A percentile compares a stretch with the other conserved stretches of the same genome.
Conservation (phyloP, 2,113 vertebrate species). For the Mus spicilegus region DNA sequence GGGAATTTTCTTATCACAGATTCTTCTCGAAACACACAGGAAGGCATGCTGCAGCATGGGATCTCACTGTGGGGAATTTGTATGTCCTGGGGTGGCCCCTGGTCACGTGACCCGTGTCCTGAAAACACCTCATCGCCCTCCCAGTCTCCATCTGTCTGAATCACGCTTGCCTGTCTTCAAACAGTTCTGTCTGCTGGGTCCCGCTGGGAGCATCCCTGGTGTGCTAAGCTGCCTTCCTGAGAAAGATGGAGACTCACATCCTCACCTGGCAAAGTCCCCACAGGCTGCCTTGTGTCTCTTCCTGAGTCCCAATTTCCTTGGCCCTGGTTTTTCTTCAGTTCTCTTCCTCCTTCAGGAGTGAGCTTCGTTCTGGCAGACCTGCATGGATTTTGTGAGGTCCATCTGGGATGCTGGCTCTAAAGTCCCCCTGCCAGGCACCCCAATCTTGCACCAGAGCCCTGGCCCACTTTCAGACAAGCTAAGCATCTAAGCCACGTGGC, state of each 20-base stretch:
- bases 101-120: background rate
- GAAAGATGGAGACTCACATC: background rate
- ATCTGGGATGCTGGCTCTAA: background rate
- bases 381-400: background rate
- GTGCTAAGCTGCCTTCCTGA: background rate
- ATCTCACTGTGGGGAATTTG: background rate
- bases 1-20: background rate
- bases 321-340: background rate
- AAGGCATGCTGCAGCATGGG: background rate
- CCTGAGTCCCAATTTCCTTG: background rate
- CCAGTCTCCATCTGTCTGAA: slow-evolving; percentile 56
- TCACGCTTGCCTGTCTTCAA: background rate
- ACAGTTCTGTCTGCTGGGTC: background rate
- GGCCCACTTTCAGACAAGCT: background rate
- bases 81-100: background rate
- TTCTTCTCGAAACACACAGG: background rate
- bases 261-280: background rate
- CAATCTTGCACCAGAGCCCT: background rate
- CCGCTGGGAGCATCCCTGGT: background rate
- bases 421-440: background rate
- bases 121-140: background rate
- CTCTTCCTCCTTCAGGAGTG: background rate
- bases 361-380: slow-evolving; percentile 2
- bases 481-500: background rate
- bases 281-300: background rate